A percentile compares a stretch with the other conserved stretches of the same genome.
Conservation (phyloP, 2,797 vertebrate genomes). For the Setipinna tenuifilis region DNA sequence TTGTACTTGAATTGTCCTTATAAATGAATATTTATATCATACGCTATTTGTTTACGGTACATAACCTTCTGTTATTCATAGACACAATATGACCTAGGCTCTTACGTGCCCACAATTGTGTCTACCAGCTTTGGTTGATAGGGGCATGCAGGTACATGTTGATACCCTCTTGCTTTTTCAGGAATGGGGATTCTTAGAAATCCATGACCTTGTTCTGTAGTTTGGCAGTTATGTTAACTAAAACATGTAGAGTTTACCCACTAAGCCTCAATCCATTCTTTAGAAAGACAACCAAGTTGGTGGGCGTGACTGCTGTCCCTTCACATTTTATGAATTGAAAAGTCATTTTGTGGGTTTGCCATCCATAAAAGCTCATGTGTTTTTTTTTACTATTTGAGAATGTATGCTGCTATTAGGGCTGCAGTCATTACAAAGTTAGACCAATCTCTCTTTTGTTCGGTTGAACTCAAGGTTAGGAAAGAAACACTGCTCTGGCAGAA, state of each 20-base stretch:
- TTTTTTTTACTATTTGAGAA: background rate
- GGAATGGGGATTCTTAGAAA: background rate
- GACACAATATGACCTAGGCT: too few relatives aligned
- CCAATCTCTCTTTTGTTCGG: background rate
- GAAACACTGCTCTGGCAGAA: background rate
- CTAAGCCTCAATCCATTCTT: background rate
- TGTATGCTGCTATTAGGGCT: background rate
- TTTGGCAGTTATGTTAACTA: background rate
- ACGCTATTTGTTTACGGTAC: too few relatives aligned
- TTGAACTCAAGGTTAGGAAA: background rate
- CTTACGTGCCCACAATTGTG: background rate
- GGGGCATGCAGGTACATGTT: slow-evolving; percentile 6
- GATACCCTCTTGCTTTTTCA: background rate
- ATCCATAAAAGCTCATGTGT: background rate
- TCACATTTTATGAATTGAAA: background rate
- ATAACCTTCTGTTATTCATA: too few relatives aligned
- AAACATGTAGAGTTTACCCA: background rate
- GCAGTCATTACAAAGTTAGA: background rate
- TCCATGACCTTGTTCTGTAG: background rate
- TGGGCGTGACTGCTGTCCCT: background rate
- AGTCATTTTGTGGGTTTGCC: background rate
- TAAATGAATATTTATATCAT: too few relatives aligned
- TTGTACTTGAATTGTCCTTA: too few relatives aligned
- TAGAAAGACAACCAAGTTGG: background rate
- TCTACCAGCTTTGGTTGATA: background rate